Percentiles rank a stretch among this genome's conserved stretches.
Conservation (phyloP, 2,113 vertebrate species). For the Tachuris rubrigastra region DNA sequence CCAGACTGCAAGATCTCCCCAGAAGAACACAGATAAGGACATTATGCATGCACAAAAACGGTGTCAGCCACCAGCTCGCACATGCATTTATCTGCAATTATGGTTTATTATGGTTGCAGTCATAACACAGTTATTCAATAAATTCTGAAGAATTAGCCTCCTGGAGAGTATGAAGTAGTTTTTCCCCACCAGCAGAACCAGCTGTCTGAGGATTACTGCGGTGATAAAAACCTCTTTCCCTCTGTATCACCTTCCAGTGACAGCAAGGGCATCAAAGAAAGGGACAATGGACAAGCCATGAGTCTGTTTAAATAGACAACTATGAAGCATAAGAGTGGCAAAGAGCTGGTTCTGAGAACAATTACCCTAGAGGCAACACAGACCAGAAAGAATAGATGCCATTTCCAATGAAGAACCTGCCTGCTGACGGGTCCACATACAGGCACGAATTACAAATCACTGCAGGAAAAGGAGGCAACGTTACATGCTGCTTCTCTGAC, state of each 20-base stretch:
- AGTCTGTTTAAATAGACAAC: background rate
- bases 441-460: background rate
- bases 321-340: background rate
- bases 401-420: background rate
- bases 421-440: background rate
- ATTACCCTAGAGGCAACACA: background rate
- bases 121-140: slow-evolving; percentile 46
- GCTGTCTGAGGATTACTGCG: background rate
- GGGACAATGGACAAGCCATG: background rate
- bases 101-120: background rate
- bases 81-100: slow-evolving; percentile 39
- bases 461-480: background rate
- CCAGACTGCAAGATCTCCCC: background rate
- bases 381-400: background rate
- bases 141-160: slow-evolving; percentile 27
- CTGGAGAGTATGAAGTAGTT: slow-evolving; percentile 16
- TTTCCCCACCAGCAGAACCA: slow-evolving; percentile 4
- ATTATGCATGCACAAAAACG: background rate
- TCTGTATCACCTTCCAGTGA: background rate
- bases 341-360: background rate
- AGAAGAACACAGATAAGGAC: background rate
- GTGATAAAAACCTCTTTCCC: background rate
- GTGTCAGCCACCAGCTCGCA: background rate
- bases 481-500: background rate
- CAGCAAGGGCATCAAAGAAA: background rate